Base-by-base conservation (phyloP, 2,797 vertebrate species). In the Pitangus sulphuratus region DNA sequence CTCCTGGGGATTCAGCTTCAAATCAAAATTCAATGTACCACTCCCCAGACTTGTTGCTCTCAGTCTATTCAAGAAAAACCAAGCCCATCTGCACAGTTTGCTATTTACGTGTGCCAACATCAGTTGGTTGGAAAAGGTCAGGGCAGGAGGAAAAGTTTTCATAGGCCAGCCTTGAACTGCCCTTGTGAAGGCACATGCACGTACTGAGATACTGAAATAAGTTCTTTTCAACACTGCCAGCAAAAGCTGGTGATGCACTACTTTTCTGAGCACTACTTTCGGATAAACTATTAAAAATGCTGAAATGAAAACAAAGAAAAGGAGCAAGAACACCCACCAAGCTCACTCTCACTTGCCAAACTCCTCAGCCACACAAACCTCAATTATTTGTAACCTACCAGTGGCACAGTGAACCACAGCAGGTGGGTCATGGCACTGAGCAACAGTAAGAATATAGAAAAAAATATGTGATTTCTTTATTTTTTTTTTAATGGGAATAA, bases 21-120 rank as follows among this genome's bases (percentile, higher is more conserved):
- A 95, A 89, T 96, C 77, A 95, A 85, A 96, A 97, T 95, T 95
- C 90, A 68, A 56, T 45, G 81, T 90, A n/a, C 16, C 75, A 44
- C 45, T 95, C 61, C 57, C 76, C 87, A 25, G 5, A 86, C 93
- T 96, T 95, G 87, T 65, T 97, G 70, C 90, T 66, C 45, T 93
- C 84, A 91, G 64, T 68, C 92, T 94, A 82, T 15, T 78, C 16
- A 57, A 74, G 71, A 78, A 95, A 91, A 95, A 58, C 2, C 44
- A 74, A 91, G 51, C 40, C 60, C 65, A 66, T 79, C 78, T 56
- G 42, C 66, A 66, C 80, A 62, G 51, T 48, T 76, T 82, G 61
- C 54, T 90, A 48, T 82, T 88, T 75, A 25, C 12, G 31, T 39
- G 70, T 58, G 64, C 86, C 93, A 82, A 28, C 40, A 77, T 61